Percentiles rank a stretch among this genome's conserved stretches.
Conservation (phyloP, 2,888 invertebrate species). For the Boloria euphrosyne region DNA sequence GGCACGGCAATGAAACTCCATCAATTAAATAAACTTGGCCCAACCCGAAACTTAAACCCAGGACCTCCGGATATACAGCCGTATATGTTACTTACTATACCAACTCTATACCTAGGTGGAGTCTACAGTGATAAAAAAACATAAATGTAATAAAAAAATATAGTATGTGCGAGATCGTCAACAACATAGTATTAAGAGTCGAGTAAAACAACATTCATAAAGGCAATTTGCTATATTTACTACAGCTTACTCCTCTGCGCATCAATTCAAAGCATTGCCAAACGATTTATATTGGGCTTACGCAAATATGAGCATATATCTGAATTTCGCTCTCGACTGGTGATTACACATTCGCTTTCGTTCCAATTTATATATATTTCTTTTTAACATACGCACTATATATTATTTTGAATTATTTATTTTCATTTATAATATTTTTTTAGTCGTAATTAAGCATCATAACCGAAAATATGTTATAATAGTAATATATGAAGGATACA, state of each 20-base stretch:
- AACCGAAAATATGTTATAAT: too few species aligned
- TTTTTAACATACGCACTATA: background rate
- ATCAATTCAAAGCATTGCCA: conserved; percentile 10
- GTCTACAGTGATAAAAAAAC: too few species aligned
- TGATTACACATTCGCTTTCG: conserved; percentile 18
- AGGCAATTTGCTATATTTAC: conserved; percentile 14
- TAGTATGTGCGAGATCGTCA: background rate
- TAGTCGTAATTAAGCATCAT: background rate
- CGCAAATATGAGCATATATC: conserved; percentile 19
- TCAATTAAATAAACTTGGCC: too few species aligned
- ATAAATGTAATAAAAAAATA: background rate
- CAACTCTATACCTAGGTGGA: too few species aligned
- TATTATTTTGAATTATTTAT: background rate
- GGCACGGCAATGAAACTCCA: too few species aligned
- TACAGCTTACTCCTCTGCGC: conserved; percentile 11
- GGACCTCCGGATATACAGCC: too few species aligned
- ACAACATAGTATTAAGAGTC: conserved; percentile 6
- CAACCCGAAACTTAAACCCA: too few species aligned
- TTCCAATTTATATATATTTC: background rate
- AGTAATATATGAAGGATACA: too few species aligned
- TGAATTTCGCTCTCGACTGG: conserved; percentile 13
- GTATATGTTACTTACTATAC: too few species aligned
- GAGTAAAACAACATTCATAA: conserved; percentile 14
- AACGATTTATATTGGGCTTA: conserved; percentile 20
- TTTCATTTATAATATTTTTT: conserved; percentile 13